Base-by-base conservation (phyloP, 2,797 vertebrate genomes). In the Eidolon dupreanum region DNA sequence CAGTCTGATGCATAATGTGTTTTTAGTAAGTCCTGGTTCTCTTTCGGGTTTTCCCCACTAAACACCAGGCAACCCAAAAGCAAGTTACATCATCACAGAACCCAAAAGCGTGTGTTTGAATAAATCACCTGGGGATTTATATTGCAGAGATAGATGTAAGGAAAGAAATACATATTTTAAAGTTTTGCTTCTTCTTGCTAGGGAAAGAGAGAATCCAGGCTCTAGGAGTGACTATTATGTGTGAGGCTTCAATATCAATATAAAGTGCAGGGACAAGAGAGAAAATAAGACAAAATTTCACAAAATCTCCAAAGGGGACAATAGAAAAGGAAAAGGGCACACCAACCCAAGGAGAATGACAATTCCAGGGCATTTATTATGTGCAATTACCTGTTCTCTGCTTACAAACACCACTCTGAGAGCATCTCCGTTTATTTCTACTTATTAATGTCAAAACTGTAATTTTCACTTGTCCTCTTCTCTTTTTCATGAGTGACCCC, bases 401-500 rank as follows among this genome's bases (percentile, higher is more conserved):
- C 78, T 88, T 96, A 92, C 81, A 97, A 96, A 78, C 43, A 83
- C 15, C 0, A 59, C 36, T 73, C 71, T 73, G 90, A 96, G 73
- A 85, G 63, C 75, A 68, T 86, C 91, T 68, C 84, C 55, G 79
- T 94, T 96, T 97, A 93, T 90, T 93, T 90, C 93, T 22, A 79
- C 92, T 97, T 97, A 95, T 84, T 88, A 88, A 97, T 93, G 96
- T 97, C 97, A 97, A 89, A 88, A 94, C 89, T 96, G 66, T 96
- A 97, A 98, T 98, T 98, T 97, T 96, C 96, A 85, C 87, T 93
- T 94, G 82, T 97, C 94, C 43, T 79, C 15, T 89, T 75, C 2
- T 75, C 63, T 96, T 97, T 90, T 92, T 96, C 57, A 43, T 41
- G 79, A 38, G 55, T 97, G 90, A 98, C 93, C 94, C 86, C 66